Evolutionary conservation across 1,140 invertebrate genomes (phyloP).

Genomic region (Sitobion miscanthi): DNA sequence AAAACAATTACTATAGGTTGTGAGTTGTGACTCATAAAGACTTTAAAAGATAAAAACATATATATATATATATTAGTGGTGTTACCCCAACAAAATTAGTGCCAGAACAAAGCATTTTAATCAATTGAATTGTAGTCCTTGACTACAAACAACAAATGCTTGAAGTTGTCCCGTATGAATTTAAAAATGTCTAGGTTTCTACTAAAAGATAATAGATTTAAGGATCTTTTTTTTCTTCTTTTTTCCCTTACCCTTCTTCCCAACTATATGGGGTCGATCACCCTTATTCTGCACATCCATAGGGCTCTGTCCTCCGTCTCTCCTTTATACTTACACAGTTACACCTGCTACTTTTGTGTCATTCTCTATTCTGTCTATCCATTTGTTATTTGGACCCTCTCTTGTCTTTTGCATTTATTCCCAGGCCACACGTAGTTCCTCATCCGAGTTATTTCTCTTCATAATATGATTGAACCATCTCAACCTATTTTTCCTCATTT

Average conservation of each 20-base stretch:
- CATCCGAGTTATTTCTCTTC: neutral
- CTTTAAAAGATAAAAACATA: too few species aligned
- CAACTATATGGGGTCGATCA: neutral
- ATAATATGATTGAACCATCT: neutral
- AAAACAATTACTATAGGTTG: neutral
- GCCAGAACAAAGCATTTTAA: neutral
- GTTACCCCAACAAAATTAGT: neutral
- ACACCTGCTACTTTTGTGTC: neutral
- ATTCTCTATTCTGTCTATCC: neutral
- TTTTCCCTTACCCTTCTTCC: neutral
- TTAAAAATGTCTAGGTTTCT: neutral
- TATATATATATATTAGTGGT: neutral
- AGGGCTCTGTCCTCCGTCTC: neutral
- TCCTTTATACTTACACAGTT: neutral
- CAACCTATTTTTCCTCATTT: neutral
- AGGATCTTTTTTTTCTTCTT: too few species aligned
- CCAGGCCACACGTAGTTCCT: neutral
- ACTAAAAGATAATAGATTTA: too few species aligned
- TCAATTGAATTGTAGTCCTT: neutral
- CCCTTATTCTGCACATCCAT: neutral
- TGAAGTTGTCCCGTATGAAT: neutral
- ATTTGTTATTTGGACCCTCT: too few species aligned
- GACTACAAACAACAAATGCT: neutral
- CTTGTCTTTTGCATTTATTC: neutral
- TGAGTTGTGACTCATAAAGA: neutral